Evolutionary conservation across 2,113 vertebrate species (phyloP), one percentile per base, ranked within the genome.

Genomic region (Saiga tatarica): DNA sequence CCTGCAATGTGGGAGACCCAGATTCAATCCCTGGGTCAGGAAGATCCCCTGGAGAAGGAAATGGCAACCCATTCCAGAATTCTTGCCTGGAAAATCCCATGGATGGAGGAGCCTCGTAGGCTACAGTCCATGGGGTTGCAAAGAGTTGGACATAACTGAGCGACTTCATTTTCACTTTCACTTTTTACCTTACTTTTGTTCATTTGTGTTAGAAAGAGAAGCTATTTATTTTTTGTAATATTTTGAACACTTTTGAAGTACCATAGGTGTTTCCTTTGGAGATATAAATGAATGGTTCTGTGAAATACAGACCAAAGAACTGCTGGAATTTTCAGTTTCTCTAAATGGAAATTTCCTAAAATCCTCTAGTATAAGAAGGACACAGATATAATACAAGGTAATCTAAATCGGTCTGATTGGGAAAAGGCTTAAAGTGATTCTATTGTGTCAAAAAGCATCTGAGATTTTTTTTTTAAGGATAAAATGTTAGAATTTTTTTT

Each of bases 401-500:
- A 19, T 47, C 42, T 89, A 78, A 14, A 62, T 16, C 26, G 25
- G 15, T 87, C 19, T 92, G 25, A 74, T 62, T 93, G 59, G 45
- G 17, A 60, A 94, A 94, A 79, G n/a, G 15, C 19, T 87, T 87
- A 64, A 94, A 85, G 28, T 62, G 39, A 89, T 92, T 91, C 55
- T 87, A 67, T 30, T 62, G 57, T 60, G 82, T 93, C 86, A 91
- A 78, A 87, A 71, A 74, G 74, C 55, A 60, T 36, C 62, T 52
- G 60, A 57, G 47, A 7, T 71, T 85, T 71, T 62, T 94, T 57
- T 94, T 91, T 76, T 86, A 93, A 93, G 59, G 93, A 95, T 97
- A 97, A 97, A 96, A 97, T 93, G 92, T 82, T 97, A 62, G 36
- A 79, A 55, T 97, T 60, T 97, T 96, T 95, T 97, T 91, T 53